phyloP scores from a whole-genome alignment of 2,888 invertebrate species.

The Diogma glabrata region DNA sequence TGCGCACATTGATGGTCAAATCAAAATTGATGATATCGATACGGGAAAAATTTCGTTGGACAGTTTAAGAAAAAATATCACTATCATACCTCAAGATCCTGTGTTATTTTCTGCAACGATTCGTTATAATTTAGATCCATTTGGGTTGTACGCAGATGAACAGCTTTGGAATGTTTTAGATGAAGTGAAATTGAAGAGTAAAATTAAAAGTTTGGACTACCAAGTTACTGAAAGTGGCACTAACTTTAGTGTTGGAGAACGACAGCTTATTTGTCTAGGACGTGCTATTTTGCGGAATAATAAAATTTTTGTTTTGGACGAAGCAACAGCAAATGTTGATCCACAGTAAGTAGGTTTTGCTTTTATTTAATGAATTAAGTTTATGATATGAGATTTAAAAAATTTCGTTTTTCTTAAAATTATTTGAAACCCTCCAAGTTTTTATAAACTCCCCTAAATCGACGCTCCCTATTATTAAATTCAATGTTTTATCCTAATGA shows the following conservation, averaged over 20 bases:
- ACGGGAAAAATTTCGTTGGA: conserved; percentile 40
- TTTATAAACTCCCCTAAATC: too few species aligned
- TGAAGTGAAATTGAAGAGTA: conserved; percentile 42
- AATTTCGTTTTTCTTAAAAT: too few species aligned
- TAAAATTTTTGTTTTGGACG: conserved; percentile 53
- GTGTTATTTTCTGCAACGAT: conserved; percentile 25
- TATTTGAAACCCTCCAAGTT: too few species aligned
- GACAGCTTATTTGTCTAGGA: conserved; percentile 47
- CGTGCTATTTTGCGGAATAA: conserved; percentile 51
- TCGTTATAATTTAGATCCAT: conserved; percentile 21
- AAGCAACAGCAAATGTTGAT: conserved; percentile 60
- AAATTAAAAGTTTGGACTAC: conserved; percentile 41
- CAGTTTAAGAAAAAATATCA: conserved; percentile 40
- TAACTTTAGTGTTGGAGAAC: conserved; percentile 40
- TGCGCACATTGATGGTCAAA: conserved; percentile 54
- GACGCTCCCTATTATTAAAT: too few species aligned
- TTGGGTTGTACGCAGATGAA: conserved; percentile 30
- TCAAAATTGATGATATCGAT: conserved; percentile 61
- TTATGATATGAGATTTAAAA: too few species aligned
- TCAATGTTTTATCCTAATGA: too few species aligned
- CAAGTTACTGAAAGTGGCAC: conserved; percentile 43
- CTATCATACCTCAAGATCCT: conserved; percentile 47
- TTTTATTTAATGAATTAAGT: too few species aligned
- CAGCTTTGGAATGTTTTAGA: conserved; percentile 32
- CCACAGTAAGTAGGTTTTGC: too few species aligned